Evolutionary conservation across 2,797 vertebrate species (phyloP).

Genomic region (Ataeniobius toweri): DNA sequence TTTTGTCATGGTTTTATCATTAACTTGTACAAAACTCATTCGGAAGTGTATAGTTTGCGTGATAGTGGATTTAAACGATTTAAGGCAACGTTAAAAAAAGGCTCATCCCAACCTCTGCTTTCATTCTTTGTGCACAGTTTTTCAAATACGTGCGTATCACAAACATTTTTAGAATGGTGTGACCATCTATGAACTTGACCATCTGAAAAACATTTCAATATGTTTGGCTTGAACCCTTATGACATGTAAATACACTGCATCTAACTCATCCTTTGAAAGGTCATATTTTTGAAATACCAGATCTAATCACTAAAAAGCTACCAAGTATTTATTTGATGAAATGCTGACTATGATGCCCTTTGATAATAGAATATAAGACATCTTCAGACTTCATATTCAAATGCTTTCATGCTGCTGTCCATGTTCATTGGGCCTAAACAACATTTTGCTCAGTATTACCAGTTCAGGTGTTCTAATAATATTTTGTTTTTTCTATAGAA

Average conservation of each 20-base stretch:
- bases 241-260: conserved; percentile 65
- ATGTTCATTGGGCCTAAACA: conserved; percentile 40
- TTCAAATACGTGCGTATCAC: conserved; percentile 33
- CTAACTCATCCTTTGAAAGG: conserved; percentile 45
- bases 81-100: conserved; percentile 21
- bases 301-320: conserved; percentile 44
- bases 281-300: conserved; percentile 44
- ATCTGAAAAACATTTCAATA: conserved; percentile 29
- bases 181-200: conserved; percentile 34
- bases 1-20: conserved; percentile 40
- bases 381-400: conserved; percentile 39
- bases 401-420: conserved; percentile 58
- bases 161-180: conserved; percentile 15
- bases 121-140: conserved; percentile 11
- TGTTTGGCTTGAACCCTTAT: conserved; percentile 40
- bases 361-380: conserved; percentile 24
- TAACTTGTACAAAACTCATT: conserved; percentile 41
- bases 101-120: conserved; percentile 23
- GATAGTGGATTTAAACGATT: conserved; percentile 8
- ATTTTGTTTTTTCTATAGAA: conserved; percentile 17
- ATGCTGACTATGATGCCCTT: conserved; percentile 33
- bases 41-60: conserved; percentile 9
- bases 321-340: conserved; percentile 52
- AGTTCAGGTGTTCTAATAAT: conserved; percentile 23
- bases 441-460: conserved; percentile 67